Base-by-base conservation (phyloP, 2,797 vertebrate genomes). In the Acridotheres tristis region DNA sequence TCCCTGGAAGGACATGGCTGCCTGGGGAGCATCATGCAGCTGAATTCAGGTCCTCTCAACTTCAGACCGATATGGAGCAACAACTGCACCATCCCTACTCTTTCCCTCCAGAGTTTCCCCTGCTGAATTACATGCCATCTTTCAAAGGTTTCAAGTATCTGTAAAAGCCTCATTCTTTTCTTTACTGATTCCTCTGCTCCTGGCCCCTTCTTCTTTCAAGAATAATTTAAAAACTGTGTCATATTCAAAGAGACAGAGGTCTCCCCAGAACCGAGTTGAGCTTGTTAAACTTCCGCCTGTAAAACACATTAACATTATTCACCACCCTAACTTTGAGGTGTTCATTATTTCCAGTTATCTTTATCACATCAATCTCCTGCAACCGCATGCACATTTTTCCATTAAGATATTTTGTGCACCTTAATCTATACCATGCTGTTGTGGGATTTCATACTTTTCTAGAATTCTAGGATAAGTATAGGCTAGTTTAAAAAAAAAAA, bases 281-380 rank as follows among this genome's bases (percentile, higher is more conserved):
- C 68, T 77, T 7, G 3, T 77, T 95, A 76, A 50, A 16, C 54
- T 72, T 82, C 42, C 20, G 20, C 54, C 61, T 89, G n/a, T 79
- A 58, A 83, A 83, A 42, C 40, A 34, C 73, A 54, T 74, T 65
- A 90, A 79, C 45, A 42, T 72, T 80, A 87, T 75, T 93, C 68
- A 91, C 81, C 68, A 54, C 53, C 36, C 63, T 76, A 66, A 93
- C 40, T 90, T 51, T 69, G 61, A 89, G 38, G 16, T 59, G 66
- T 48, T 96, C 55, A 10, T 91, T 96, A 50, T 66, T 92, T 47
- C 66, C 47, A 78, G 42, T 89, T 91, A 72, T 30, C 63, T 80
- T 85, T 77, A 84, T 74, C 36, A 59, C 51, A 22, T 75, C 32
- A 22, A 18, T 57, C 83, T 86, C 36, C 79, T 83, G 23, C 74